These are phyloP conservation scores for Chrysodeixis includens DNA, from an alignment of 2,888 invertebrate species.

Conservation along the genomic window DNA sequence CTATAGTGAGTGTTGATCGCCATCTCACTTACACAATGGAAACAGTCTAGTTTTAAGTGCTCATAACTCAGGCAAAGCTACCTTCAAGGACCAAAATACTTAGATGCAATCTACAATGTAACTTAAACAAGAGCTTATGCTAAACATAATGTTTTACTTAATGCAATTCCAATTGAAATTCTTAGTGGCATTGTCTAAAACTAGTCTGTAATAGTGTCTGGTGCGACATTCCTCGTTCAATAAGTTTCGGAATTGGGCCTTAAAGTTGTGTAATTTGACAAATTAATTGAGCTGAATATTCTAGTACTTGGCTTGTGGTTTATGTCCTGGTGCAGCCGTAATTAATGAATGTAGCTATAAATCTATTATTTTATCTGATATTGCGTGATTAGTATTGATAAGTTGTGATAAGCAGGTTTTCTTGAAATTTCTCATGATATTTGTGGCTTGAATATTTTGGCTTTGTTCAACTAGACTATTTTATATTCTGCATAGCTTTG, in stretches of 20 bases:
- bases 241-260: slow-evolving; percentile 55
- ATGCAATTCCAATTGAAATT: slow-evolving; percentile 58
- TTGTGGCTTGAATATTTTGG: not conserved
- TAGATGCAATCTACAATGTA: slow-evolving; percentile 16
- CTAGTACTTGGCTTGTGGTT: slow-evolving; percentile 35
- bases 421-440: not conserved
- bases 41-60: too few species aligned
- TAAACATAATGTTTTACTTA: slow-evolving; percentile 44
- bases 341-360: slow-evolving; percentile 43
- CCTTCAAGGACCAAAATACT: not conserved
- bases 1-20: too few species aligned
- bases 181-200: slow-evolving; percentile 56
- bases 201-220: slow-evolving; percentile 38
- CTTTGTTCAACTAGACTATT: too few species aligned
- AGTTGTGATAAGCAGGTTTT: slow-evolving; percentile 1
- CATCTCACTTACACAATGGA: too few species aligned
- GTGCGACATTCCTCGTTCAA: slow-evolving; percentile 64
- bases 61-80: not conserved
- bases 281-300: slow-evolving; percentile 62
- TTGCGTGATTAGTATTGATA: slow-evolving; percentile 41
- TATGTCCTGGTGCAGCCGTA: slow-evolving; percentile 31
- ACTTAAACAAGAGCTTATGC: slow-evolving; percentile 10
- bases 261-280: slow-evolving; percentile 64
- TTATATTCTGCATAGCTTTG: too few species aligned
- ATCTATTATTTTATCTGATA: slow-evolving; percentile 44